Conservation (phyloP, 2,113 vertebrate species). For the Mirounga angustirostris region DNA sequence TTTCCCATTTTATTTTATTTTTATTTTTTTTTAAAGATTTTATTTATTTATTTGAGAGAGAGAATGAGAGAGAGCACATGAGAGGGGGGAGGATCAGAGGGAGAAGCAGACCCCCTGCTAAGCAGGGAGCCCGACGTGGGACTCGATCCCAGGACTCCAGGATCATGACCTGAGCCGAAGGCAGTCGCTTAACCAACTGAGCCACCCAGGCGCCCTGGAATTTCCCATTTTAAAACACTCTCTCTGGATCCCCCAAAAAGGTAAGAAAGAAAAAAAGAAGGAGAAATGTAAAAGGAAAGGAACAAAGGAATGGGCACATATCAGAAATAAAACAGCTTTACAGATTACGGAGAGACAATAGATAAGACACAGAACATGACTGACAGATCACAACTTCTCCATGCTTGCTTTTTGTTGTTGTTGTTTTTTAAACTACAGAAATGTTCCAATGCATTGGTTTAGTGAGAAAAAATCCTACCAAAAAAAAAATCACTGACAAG, state of each 20-base stretch:
- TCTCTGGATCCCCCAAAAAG: background rate
- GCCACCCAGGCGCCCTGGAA: background rate
- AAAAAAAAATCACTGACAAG: slow-evolving; percentile 10
- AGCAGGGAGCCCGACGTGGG: too few species aligned
- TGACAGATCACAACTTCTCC: background rate
- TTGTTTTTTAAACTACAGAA: background rate
- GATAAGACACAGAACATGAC: background rate
- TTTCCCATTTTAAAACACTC: slow-evolving; percentile 48
- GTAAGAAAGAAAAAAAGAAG: background rate
- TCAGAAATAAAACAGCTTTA: background rate
- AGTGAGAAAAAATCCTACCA: background rate
- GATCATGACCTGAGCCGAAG: too few species aligned
- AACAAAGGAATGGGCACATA: slow-evolving; percentile 20
- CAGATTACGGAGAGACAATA: background rate
- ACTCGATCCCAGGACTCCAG: too few species aligned
- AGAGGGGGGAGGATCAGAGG: too few species aligned
- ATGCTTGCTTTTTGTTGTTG: background rate
- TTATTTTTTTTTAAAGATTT: too few species aligned
- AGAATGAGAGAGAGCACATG: too few species aligned
- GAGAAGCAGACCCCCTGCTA: too few species aligned
- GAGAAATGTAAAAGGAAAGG: background rate
- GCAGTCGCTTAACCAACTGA: too few species aligned
- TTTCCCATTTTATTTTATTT: background rate
- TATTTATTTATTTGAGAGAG: too few species aligned
- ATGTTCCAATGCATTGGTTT: background rate